phyloP scores from a whole-genome alignment of 2,113 vertebrate species.

The Hypomesus transpacificus region DNA sequence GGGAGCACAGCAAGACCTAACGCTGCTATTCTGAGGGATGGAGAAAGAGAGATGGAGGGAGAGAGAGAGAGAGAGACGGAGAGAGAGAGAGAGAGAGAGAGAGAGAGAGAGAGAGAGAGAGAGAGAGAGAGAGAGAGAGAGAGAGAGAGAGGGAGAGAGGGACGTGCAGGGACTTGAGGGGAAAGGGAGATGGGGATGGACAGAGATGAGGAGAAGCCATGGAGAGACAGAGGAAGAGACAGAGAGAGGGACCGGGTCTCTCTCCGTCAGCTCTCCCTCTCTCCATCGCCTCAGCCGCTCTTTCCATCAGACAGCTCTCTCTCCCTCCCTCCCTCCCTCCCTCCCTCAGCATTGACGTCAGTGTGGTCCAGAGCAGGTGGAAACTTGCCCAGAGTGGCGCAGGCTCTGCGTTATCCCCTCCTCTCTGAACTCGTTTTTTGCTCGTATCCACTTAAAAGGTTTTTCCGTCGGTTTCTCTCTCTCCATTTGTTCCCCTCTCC shows the following conservation, averaged over 20 bases:
- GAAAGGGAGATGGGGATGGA: not conserved
- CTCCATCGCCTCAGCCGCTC: not conserved
- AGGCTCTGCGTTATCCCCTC: not conserved
- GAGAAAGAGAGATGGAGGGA: not conserved
- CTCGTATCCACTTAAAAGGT: not conserved
- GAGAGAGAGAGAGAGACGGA: not conserved
- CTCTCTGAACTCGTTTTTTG: not conserved
- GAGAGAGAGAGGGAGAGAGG: not conserved
- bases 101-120: not conserved
- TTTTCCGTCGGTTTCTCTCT: not conserved
- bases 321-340: not conserved
- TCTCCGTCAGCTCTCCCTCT: not conserved
- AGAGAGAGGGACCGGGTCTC: not conserved
- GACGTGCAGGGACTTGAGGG: constrained; percentile 2
- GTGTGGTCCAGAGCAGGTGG: not conserved
- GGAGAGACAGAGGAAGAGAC: not conserved
- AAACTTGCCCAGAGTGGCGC: not conserved
- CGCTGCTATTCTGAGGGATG: not conserved
- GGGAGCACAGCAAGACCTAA: not conserved
- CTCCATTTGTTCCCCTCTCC: not conserved
- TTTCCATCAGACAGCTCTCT: not conserved
- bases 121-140: not conserved
- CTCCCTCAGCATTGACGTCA: not conserved
- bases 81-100: not conserved
- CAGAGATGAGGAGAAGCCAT: not conserved